These are phyloP conservation scores for Globodera rostochiensis DNA, from an alignment of 1,140 invertebrate species.

Conservation along the genomic window DNA sequence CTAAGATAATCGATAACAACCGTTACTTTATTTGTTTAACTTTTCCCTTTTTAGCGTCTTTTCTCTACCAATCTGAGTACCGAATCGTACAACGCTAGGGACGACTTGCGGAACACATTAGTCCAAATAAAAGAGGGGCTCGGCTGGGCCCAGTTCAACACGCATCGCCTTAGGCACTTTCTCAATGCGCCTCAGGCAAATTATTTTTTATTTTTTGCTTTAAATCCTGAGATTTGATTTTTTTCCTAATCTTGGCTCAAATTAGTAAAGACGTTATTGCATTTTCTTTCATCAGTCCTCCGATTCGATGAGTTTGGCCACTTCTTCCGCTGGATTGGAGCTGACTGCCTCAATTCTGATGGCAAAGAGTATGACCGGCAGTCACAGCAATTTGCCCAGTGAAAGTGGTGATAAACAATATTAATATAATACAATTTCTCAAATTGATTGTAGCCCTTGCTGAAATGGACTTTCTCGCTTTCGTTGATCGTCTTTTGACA, in stretches of 20 bases:
- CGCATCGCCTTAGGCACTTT: slow-evolving; percentile 44
- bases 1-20: no score
- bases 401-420: background rate
- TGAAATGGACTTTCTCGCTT: slow-evolving; percentile 43
- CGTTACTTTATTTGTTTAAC: no score
- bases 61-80: slow-evolving; percentile 35
- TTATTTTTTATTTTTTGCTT: no score
- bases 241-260: no score
- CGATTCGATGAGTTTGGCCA: background rate
- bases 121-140: slow-evolving; percentile 48
- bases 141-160: slow-evolving; percentile 46
- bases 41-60: slow-evolving; percentile 31
- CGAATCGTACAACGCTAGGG: slow-evolving; percentile 36
- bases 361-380: slow-evolving; percentile 13
- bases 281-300: background rate
- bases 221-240: no score
- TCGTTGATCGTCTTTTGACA: slow-evolving; percentile 34
- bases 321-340: background rate
- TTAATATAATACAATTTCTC: background rate
- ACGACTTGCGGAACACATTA: slow-evolving; percentile 33
- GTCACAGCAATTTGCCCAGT: background rate
- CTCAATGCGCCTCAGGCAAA: slow-evolving; percentile 16
- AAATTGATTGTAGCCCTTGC: background rate
- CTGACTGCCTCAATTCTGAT: slow-evolving; percentile 8
- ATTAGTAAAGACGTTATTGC: no score